Conservation (phyloP, 2,113 vertebrate genomes). For the Prietella phreatophila region DNA sequence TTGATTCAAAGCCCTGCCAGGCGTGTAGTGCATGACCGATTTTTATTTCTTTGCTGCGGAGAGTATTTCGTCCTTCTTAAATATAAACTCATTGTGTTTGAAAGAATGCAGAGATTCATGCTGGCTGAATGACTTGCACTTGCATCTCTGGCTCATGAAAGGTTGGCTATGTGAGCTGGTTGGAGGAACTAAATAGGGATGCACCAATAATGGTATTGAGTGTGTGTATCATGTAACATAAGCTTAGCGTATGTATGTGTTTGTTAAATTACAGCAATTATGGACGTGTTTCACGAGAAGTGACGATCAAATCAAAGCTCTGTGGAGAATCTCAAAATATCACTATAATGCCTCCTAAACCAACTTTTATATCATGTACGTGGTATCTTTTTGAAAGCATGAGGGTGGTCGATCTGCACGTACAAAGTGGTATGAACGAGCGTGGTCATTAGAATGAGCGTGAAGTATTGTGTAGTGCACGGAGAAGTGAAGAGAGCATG, state of each 20-base stretch:
- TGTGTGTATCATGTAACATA: not conserved
- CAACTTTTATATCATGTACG: not conserved
- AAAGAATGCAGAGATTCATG: not conserved
- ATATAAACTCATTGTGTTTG: slow-evolving; percentile 7
- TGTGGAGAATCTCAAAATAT: not conserved
- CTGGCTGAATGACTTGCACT: not conserved
- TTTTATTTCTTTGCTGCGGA: not conserved
- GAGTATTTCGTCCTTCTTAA: not conserved
- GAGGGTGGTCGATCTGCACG: not conserved
- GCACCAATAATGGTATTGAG: not conserved
- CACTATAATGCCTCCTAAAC: not conserved
- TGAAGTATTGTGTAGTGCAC: not conserved
- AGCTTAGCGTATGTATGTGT: not conserved
- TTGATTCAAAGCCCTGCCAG: not conserved
- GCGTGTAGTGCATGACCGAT: not conserved
- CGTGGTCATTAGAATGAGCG: not conserved
- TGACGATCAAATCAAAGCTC: not conserved
- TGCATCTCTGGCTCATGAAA: not conserved
- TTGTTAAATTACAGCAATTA: not conserved
- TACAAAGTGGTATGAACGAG: not conserved
- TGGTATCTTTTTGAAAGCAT: not conserved
- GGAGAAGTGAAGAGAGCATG: not conserved
- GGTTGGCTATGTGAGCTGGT: not conserved
- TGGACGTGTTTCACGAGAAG: not conserved
- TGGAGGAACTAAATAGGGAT: not conserved